A percentile compares a stretch with the other conserved stretches of the same genome.
Conservation (phyloP, 2,113 vertebrate species). For the Meleagris gallopavo region DNA sequence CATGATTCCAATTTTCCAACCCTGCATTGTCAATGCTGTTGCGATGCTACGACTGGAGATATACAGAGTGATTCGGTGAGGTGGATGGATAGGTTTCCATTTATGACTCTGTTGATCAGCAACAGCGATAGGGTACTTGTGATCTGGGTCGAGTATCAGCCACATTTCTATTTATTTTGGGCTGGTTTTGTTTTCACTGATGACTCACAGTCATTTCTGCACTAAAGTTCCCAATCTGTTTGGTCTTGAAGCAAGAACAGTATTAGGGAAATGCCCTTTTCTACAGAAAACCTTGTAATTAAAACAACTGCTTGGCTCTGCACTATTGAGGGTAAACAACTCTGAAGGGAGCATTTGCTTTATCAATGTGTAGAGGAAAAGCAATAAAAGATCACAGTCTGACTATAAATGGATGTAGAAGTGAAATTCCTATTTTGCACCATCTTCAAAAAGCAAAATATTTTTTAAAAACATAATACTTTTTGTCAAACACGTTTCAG, state of each 20-base stretch:
- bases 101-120: not conserved
- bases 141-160: not conserved
- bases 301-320: conserved; percentile 35
- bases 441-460: not conserved
- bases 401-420: conserved; percentile 23
- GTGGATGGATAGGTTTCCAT: not conserved
- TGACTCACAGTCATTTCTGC: not conserved
- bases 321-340: not conserved
- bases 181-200: not conserved
- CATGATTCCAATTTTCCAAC: not conserved
- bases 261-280: conserved; percentile 17
- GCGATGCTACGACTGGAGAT: not conserved
- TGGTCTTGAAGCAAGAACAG: not conserved
- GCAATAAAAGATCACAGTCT: conserved; percentile 4
- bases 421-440: not conserved
- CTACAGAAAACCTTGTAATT: conserved; percentile 33
- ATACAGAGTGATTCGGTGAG: not conserved
- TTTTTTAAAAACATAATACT: not conserved
- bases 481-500: not conserved
- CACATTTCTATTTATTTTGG: not conserved
- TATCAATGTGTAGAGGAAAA: not conserved
- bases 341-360: conserved; percentile 57
- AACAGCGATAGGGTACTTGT: not conserved
- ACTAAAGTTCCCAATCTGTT: not conserved
- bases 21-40: not conserved